phyloP scores from a whole-genome alignment of 2,113 vertebrate genomes.

The Megaceryle torquata region DNA sequence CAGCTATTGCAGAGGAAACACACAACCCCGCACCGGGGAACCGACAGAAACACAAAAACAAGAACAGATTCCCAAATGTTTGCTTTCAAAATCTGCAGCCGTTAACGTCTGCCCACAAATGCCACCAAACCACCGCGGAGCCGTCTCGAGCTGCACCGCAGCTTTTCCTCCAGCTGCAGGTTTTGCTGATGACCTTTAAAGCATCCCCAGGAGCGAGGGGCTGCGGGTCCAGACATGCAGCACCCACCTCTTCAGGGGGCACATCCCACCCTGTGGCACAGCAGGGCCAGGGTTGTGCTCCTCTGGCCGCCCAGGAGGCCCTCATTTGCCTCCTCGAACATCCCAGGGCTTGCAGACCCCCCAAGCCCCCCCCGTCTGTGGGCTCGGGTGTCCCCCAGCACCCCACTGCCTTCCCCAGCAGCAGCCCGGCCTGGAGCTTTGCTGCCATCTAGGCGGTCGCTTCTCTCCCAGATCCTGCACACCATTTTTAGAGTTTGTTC shows the following conservation, averaged over 20 bases:
- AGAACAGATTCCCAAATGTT: neutral
- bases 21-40: neutral
- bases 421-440: constrained; percentile 7
- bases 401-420: neutral
- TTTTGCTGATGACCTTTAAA: neutral
- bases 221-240: neutral
- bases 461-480: neutral
- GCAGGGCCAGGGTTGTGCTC: accelerated
- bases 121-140: neutral
- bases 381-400: neutral
- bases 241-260: neutral
- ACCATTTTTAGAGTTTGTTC: neutral
- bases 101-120: neutral
- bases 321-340: neutral
- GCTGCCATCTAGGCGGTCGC: constrained; percentile 53
- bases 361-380: accelerated
- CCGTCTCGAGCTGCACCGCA: neutral
- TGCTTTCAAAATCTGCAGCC: neutral
- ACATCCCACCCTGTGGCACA: neutral
- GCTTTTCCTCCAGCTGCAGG: neutral
- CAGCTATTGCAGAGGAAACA: neutral
- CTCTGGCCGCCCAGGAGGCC: neutral
- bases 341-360: neutral
- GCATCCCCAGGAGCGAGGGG: neutral
- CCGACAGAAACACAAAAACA: neutral